phyloP scores from a whole-genome alignment of 1,140 invertebrate genomes.

The Drosophila nigrodunni region DNA sequence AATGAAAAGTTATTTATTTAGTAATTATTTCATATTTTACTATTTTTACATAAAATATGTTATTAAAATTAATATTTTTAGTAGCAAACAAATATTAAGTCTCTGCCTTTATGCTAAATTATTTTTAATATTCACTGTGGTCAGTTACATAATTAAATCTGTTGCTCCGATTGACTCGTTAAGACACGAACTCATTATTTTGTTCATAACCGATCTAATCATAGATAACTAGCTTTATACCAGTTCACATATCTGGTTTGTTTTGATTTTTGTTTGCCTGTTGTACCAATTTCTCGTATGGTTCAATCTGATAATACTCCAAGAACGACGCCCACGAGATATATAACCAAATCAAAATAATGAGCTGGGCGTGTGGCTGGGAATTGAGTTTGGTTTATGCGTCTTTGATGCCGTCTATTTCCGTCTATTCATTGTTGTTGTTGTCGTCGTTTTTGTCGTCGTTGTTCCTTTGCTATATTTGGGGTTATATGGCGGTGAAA shows the following conservation, averaged over 20 bases:
- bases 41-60: no score
- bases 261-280: not conserved
- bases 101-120: no score
- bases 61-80: no score
- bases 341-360: slow-evolving; percentile 53
- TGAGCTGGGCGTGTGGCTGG: slow-evolving; percentile 50
- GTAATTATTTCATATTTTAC: no score
- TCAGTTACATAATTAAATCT: no score
- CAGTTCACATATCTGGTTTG: not conserved
- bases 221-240: not conserved
- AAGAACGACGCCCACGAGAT: slow-evolving; percentile 36
- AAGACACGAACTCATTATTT: not conserved
- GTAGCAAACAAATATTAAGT: no score
- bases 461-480: slow-evolving; percentile 21
- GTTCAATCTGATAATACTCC: slow-evolving; percentile 30
- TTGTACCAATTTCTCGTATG: not conserved
- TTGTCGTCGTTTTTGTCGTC: not conserved
- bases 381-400: slow-evolving; percentile 21
- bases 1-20: no score
- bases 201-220: not conserved
- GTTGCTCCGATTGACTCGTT: no score
- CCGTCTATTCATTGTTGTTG: not conserved
- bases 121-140: no score
- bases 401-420: slow-evolving; percentile 1
- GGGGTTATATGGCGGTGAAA: slow-evolving; percentile 59